Evolutionary conservation across 2,113 vertebrate genomes (phyloP).

Genomic region (Galbula dea): DNA sequence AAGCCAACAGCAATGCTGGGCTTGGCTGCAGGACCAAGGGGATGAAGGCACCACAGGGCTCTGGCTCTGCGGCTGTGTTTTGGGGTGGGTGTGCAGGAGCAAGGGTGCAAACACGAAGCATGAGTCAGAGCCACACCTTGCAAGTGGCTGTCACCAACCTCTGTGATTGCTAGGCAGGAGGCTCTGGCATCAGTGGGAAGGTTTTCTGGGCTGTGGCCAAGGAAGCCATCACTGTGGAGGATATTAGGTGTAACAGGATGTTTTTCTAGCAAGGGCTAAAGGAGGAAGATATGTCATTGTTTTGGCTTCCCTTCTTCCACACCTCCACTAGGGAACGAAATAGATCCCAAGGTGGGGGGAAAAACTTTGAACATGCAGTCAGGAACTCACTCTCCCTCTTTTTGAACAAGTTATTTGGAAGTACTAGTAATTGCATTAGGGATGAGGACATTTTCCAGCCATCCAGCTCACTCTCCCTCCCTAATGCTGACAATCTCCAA

Average conservation of each 20-base stretch:
- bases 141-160: not conserved
- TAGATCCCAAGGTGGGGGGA: not conserved
- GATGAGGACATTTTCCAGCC: not conserved
- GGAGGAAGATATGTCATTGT: slow-evolving; percentile 35
- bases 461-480: not conserved
- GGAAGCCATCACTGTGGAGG: not conserved
- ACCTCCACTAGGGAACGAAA: slow-evolving; percentile 17
- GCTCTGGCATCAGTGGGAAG: not conserved
- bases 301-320: slow-evolving; percentile 41
- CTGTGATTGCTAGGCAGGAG: not conserved
- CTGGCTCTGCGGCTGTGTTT: rapidly evolving
- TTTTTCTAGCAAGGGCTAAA: slow-evolving; percentile 7
- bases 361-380: not conserved
- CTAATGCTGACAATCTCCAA: slow-evolving; percentile 12
- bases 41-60: rapidly evolving
- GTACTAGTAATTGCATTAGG: slow-evolving; percentile 19
- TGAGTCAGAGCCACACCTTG: slow-evolving; percentile 1
- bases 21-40: not conserved
- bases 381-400: not conserved
- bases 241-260: slow-evolving; percentile 26
- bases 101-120: not conserved
- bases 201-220: not conserved
- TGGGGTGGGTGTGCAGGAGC: not conserved
- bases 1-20: rapidly evolving
- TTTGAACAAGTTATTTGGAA: not conserved